phyloP scores from a whole-genome alignment of 2,888 invertebrate species.

The Punctoribates punctum region DNA sequence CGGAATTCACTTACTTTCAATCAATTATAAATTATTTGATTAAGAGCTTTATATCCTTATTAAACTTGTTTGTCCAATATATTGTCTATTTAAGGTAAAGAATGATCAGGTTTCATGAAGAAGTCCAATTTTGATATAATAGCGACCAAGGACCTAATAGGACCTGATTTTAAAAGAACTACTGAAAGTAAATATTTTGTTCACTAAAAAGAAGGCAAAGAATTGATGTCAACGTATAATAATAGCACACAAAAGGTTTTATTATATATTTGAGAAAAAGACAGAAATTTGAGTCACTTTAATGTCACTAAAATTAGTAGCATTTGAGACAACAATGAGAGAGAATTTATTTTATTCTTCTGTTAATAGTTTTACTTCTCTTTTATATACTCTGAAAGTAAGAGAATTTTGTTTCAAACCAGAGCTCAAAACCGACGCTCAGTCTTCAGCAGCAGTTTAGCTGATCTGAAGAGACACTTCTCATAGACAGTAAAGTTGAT shows the following conservation, averaged over 20 bases:
- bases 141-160: too few species aligned
- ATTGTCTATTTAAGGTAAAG: too few species aligned
- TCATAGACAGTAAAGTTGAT: neutral
- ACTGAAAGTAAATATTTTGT: neutral
- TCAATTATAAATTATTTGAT: too few species aligned
- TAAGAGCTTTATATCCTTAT: too few species aligned
- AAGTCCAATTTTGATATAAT: too few species aligned
- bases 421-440: neutral
- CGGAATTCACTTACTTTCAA: too few species aligned
- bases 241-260: neutral
- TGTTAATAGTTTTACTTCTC: neutral
- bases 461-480: neutral
- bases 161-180: neutral
- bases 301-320: neutral
- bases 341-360: neutral
- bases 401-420: neutral
- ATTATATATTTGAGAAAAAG: neutral
- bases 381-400: neutral
- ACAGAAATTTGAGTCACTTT: neutral
- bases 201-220: neutral
- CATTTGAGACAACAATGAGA: neutral
- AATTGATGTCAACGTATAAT: neutral
- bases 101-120: too few species aligned
- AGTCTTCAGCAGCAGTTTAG: neutral
- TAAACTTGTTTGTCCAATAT: too few species aligned